A percentile compares a stretch with the other conserved stretches of the same genome.
These are phyloP conservation scores for Orussus abietinus DNA, from an alignment of 1,140 invertebrate genomes.

Conservation along the genomic window DNA sequence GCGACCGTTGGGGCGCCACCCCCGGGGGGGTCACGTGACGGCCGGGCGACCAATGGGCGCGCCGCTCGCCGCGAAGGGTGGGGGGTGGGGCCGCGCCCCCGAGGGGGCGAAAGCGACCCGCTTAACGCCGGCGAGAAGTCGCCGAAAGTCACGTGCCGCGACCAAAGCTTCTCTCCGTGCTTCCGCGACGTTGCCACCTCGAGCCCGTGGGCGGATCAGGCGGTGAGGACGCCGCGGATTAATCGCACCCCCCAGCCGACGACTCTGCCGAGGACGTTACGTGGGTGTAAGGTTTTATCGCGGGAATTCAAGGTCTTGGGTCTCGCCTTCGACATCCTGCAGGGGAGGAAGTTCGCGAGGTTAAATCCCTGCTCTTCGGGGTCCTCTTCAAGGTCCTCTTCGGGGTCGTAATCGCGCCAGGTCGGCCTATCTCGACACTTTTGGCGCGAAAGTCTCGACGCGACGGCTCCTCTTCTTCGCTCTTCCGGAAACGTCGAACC, in stretches of 20 bases:
- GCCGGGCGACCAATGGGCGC: slow-evolving; percentile 30
- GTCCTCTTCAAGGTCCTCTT: no score
- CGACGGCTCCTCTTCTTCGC: no score
- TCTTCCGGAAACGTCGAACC: no score
- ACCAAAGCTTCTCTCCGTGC: slow-evolving; percentile 43
- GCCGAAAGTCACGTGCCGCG: slow-evolving; percentile 50
- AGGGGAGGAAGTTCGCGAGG: no score
- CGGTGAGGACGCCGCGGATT: neutral
- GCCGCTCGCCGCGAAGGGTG: slow-evolving; percentile 26
- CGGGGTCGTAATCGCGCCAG: no score
- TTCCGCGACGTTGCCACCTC: slow-evolving; percentile 33
- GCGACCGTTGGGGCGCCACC: no score
- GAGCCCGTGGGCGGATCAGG: slow-evolving; percentile 18
- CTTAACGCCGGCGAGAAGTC: slow-evolving; percentile 33
- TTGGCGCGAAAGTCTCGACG: no score
- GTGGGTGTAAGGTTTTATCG: no score
- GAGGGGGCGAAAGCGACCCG: slow-evolving; percentile 38
- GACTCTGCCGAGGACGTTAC: neutral
- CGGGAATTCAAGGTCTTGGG: no score
- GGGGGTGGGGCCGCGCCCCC: slow-evolving; percentile 25
- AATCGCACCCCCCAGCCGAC: slow-evolving; percentile 1
- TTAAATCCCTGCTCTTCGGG: no score
- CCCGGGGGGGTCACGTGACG: slow-evolving; percentile 36
- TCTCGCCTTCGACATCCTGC: no score
- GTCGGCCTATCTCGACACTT: no score